Conservation (phyloP, 2,888 invertebrate species). For the Acronicta psi region DNA sequence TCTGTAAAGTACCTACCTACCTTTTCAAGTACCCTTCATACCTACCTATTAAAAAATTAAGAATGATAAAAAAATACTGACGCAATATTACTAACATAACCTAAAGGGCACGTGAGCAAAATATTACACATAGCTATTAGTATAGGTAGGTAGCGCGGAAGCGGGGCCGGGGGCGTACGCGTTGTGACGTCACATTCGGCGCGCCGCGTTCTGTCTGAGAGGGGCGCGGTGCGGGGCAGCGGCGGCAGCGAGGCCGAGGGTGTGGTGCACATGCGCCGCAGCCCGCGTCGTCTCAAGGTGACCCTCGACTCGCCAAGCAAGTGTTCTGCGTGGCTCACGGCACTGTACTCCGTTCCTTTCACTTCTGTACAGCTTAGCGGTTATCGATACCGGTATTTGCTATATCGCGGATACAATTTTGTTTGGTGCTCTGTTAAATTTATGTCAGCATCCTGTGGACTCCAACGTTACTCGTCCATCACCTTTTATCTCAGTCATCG, state of each 20-base stretch:
- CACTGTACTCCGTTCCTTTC: constrained; percentile 80
- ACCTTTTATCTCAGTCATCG: constrained; percentile 83
- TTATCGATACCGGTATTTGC: constrained; percentile 77
- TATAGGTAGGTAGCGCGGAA: constrained; percentile 29
- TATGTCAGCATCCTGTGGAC: constrained; percentile 87
- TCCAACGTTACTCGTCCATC: constrained; percentile 86
- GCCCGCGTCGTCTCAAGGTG: constrained; percentile 81
- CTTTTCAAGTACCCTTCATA: too few relatives aligned
- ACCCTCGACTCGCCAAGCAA: constrained; percentile 79
- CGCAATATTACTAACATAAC: constrained; percentile 73
- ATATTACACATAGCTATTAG: constrained; percentile 28
- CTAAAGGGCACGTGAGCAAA: constrained; percentile 78
- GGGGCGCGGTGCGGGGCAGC: constrained; percentile 59
- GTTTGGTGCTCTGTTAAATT: constrained; percentile 76
- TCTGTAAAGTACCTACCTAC: too few relatives aligned
- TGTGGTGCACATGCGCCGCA: constrained; percentile 87
- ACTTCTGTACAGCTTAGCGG: constrained; percentile 69
- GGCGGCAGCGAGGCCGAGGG: constrained; percentile 74
- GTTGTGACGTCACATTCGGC: constrained; percentile 74
- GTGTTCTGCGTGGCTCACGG: constrained; percentile 70
- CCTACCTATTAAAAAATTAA: background rate
- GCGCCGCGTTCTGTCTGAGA: constrained; percentile 49
- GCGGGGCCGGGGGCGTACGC: constrained; percentile 58
- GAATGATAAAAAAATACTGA: constrained; percentile 54
- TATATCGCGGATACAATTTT: constrained; percentile 76